Conservation (phyloP, 2,113 vertebrate species). For the Sclerurus mexicanus region DNA sequence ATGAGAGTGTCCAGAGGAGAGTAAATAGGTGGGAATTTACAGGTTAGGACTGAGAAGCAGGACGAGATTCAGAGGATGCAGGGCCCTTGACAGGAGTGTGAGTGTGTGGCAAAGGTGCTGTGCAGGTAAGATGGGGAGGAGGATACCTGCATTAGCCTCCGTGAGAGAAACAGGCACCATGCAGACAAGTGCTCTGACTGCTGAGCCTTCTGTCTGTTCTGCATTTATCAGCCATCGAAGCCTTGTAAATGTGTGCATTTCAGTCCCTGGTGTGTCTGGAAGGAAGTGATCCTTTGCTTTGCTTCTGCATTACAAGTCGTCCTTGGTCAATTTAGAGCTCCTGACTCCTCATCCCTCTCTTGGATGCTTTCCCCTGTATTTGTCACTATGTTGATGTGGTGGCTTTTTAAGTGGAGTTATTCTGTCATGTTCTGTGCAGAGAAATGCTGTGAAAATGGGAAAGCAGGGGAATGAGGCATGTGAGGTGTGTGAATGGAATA, state of each 20-base stretch:
- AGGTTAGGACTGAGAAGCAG: not conserved
- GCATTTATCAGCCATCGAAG: not conserved
- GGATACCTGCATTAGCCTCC: not conserved
- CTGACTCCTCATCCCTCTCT: not conserved
- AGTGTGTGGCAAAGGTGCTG: not conserved
- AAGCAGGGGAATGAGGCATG: not conserved
- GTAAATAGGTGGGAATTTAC: not conserved
- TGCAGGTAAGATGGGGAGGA: not conserved
- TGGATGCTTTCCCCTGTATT: not conserved
- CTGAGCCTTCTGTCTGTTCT: not conserved
- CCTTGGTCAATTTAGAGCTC: not conserved
- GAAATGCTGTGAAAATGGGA: not conserved
- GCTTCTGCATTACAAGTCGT: not conserved
- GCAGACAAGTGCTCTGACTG: not conserved
- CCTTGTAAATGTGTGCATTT: not conserved
- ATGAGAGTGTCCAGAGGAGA: not conserved
- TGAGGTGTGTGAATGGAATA: not conserved
- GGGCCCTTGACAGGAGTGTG: not conserved
- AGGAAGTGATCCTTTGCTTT: not conserved
- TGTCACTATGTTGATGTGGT: not conserved
- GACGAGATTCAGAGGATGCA: fast-evolving
- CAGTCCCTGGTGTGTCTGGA: not conserved
- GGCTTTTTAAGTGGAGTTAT: not conserved
- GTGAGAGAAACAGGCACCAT: fast-evolving
- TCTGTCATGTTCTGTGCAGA: not conserved